Evolutionary conservation across 2,797 vertebrate genomes (phyloP).

Genomic region (Geotrypetes seraphini): DNA sequence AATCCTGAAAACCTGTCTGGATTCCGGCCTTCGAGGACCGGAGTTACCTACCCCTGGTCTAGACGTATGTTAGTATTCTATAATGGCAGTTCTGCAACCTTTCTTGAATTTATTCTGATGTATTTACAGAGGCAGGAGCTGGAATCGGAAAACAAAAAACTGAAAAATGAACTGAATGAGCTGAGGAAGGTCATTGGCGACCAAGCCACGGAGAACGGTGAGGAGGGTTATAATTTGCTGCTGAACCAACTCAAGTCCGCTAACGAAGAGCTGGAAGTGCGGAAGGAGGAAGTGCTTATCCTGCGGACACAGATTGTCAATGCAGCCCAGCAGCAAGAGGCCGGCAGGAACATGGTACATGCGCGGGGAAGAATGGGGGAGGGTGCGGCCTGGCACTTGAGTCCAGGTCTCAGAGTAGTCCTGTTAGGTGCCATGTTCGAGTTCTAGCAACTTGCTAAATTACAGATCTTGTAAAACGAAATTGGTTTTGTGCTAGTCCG

Average conservation of each 20-base stretch:
- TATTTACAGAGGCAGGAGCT: constrained; percentile 82
- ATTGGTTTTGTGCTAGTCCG: too few relatives aligned
- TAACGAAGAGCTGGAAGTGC: constrained; percentile 84
- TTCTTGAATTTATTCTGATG: too few relatives aligned
- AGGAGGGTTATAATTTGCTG: constrained; percentile 68
- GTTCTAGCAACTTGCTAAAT: too few relatives aligned
- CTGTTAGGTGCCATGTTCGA: too few relatives aligned
- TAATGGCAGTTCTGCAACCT: too few relatives aligned
- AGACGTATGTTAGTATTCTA: too few relatives aligned
- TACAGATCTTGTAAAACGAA: too few relatives aligned
- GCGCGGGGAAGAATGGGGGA: not conserved
- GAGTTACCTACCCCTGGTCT: too few relatives aligned
- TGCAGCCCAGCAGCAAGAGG: constrained; percentile 50
- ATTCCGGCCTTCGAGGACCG: too few relatives aligned
- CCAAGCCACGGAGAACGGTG: constrained; percentile 41
- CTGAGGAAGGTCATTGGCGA: constrained; percentile 65
- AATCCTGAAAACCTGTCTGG: too few relatives aligned
- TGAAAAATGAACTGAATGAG: constrained; percentile 88
- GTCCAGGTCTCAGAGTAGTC: not conserved
- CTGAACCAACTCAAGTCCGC: constrained; percentile 76
- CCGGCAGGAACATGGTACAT: constrained; percentile 36
- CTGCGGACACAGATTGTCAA: constrained; percentile 82
- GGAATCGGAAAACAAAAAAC: constrained; percentile 87
- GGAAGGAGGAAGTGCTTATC: constrained; percentile 90
- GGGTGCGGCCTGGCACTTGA: too few relatives aligned